A percentile compares a stretch with the other conserved stretches of the same genome.
These are phyloP conservation scores for Bos javanicus DNA, from an alignment of 2,113 vertebrate species.

Conservation along the genomic window DNA sequence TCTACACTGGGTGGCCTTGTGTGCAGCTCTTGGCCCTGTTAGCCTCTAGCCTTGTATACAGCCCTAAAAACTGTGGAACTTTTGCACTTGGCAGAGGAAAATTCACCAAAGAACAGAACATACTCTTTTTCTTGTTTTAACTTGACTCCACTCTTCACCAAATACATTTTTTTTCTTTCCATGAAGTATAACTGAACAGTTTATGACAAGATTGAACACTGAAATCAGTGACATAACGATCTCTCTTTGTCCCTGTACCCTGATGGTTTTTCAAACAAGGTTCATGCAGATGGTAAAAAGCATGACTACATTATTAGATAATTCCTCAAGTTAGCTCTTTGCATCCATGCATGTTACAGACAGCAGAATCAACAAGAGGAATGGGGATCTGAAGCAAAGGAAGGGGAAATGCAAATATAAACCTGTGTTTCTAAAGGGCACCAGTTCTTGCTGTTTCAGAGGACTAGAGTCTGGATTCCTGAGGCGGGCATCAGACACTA, in stretches of 20 bases:
- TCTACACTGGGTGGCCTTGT: neutral
- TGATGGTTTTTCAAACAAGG: slow-evolving; percentile 54
- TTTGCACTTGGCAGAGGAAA: neutral
- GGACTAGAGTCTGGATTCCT: neutral
- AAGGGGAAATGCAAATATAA: neutral
- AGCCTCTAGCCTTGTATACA: neutral
- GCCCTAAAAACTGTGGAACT: neutral
- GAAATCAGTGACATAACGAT: slow-evolving; percentile 46
- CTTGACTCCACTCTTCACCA: slow-evolving; percentile 63
- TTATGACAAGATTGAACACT: slow-evolving; percentile 62
- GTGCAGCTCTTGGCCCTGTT: neutral
- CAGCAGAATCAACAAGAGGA: slow-evolving; percentile 45
- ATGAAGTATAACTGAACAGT: slow-evolving; percentile 38
- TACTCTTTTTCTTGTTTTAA: slow-evolving; percentile 61
- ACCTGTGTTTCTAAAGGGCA: neutral
- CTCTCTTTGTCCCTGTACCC: slow-evolving; percentile 44
- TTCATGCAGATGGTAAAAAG: slow-evolving; percentile 43
- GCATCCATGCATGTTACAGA: neutral
- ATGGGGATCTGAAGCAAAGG: neutral
- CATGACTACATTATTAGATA: slow-evolving; percentile 47
- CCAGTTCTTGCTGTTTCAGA: neutral
- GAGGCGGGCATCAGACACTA: neutral
- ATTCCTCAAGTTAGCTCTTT: slow-evolving; percentile 49
- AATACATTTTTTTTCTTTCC: slow-evolving; percentile 55
- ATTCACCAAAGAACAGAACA: slow-evolving; percentile 33